These are phyloP conservation scores for Thalpophila matura DNA, from an alignment of 2,888 invertebrate genomes.

Conservation along the genomic window DNA sequence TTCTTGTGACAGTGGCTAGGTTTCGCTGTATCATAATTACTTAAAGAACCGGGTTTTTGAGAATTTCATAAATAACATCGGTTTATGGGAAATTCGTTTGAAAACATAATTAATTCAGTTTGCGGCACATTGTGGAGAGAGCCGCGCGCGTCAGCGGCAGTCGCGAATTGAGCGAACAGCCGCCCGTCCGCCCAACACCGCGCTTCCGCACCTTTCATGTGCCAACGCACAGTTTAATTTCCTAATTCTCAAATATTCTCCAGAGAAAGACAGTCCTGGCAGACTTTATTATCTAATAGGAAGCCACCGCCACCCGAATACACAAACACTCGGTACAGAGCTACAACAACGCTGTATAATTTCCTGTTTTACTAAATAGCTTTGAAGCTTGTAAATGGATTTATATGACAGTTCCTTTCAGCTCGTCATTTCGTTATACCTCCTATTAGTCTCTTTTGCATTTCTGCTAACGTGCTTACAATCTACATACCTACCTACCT, in stretches of 20 bases:
- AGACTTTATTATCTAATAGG: constrained; percentile 88
- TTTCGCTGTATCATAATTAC: background rate
- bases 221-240: constrained; percentile 85
- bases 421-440: constrained; percentile 63
- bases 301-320: constrained; percentile 81
- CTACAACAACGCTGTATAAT: constrained; percentile 84
- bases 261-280: constrained; percentile 80
- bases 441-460: constrained; percentile 32
- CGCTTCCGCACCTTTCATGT: constrained; percentile 84
- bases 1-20: background rate
- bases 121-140: constrained; percentile 52
- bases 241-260: constrained; percentile 86
- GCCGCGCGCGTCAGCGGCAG: constrained; percentile 65
- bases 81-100: constrained; percentile 37
- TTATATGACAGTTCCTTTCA: constrained; percentile 73
- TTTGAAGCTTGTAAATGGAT: constrained; percentile 83
- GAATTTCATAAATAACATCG: constrained; percentile 5
- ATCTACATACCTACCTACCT: background rate
- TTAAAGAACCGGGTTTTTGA: background rate
- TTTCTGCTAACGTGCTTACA: constrained; percentile 10
- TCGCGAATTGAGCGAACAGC: constrained; percentile 58
- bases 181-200: constrained; percentile 62
- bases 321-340: constrained; percentile 75
- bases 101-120: constrained; percentile 64
- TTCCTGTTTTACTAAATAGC: constrained; percentile 87